Percentiles rank a stretch among this genome's conserved stretches.
Conservation (phyloP, 2,797 vertebrate genomes). For the Sebastes taczanowskii region DNA sequence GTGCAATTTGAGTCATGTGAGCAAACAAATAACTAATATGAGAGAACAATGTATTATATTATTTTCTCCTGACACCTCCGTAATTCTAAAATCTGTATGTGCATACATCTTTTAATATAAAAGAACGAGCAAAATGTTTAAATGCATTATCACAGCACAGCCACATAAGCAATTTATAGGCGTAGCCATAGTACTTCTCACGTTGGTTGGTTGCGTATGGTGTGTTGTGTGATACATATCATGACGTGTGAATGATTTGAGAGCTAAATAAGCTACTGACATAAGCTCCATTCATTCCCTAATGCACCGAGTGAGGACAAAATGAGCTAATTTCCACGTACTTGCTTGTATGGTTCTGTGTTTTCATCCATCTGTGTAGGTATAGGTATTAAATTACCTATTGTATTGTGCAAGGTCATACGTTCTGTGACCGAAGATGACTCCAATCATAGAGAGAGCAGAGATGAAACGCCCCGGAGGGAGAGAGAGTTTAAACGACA, state of each 20-base stretch:
- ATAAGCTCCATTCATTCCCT: neutral
- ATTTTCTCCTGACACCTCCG: neutral
- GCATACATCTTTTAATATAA: neutral
- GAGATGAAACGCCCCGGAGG: conserved; percentile 25
- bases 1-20: neutral
- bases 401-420: conserved; percentile 34
- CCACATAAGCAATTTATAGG: neutral
- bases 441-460: conserved; percentile 47
- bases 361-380: conserved; percentile 18
- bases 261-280: too few species aligned
- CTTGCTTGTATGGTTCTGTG: neutral
- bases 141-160: neutral
- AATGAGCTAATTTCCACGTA: neutral
- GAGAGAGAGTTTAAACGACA: conserved; percentile 48
- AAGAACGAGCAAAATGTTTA: neutral
- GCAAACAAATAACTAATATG: too few species aligned
- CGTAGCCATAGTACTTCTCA: neutral
- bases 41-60: neutral
- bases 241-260: neutral
- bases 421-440: conserved; percentile 38
- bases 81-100: neutral
- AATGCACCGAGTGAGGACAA: neutral
- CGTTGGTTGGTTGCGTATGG: neutral
- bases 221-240: neutral
- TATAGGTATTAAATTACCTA: conserved; percentile 35